Conservation (phyloP, 2,888 invertebrate species). For the Lamellibrachia columna region DNA sequence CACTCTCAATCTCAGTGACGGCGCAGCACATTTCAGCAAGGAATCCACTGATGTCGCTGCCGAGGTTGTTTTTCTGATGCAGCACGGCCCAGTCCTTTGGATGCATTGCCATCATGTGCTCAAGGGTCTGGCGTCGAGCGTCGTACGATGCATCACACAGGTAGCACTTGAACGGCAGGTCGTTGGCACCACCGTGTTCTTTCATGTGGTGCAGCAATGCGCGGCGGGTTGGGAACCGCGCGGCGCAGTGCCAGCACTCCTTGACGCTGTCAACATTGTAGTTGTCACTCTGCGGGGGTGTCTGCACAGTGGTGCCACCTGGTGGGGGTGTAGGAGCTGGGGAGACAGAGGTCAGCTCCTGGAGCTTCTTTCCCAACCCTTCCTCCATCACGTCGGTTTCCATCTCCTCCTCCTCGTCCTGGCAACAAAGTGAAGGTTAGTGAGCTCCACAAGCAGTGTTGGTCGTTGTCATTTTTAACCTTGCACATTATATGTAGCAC, state of each 20-base stretch:
- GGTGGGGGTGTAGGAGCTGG: neutral
- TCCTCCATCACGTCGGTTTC: constrained; percentile 19
- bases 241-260: constrained; percentile 59
- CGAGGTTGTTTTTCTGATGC: constrained; percentile 68
- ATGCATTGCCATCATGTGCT: constrained; percentile 82
- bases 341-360: constrained; percentile 22
- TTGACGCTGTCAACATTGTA: constrained; percentile 62
- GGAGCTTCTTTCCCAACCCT: constrained; percentile 28
- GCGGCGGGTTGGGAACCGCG: constrained; percentile 54
- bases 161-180: constrained; percentile 86
- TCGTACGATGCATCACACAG: constrained; percentile 88
- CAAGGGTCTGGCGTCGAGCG: constrained; percentile 81
- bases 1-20: constrained; percentile 42
- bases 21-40: constrained; percentile 56
- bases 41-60: constrained; percentile 50
- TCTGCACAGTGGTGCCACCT: neutral
- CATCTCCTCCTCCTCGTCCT: constrained; percentile 27
- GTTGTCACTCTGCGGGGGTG: constrained; percentile 47
- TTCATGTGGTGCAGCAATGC: constrained; percentile 59
- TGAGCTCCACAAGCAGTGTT: neutral
- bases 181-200: constrained; percentile 56
- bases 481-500: no score
- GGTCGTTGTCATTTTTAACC: neutral
- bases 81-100: constrained; percentile 81
- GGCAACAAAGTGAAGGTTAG: neutral